Base-by-base conservation (phyloP, 2,113 vertebrate species). In the Dromiciops gliroides region DNA sequence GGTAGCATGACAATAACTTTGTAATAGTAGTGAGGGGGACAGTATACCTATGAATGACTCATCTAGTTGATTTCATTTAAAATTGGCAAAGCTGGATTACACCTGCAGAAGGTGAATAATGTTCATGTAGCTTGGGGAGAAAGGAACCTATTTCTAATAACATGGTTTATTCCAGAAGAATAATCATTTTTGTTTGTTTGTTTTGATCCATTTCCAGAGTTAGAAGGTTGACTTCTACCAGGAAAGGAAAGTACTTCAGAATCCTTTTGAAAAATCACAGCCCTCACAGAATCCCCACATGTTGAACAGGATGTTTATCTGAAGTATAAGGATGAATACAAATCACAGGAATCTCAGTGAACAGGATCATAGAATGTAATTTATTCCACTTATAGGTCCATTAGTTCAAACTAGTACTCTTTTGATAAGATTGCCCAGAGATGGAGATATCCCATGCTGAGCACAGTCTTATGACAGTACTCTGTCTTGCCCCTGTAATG, bases 191-290 rank as follows among this genome's bases (percentile, higher is more conserved):
- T 75, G 60, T 83, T 97, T 97, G 44, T 93, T 96, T 94, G n/a
- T 95, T 96, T 92, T 95, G 83, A 97, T 97, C 97, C 91, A 93
- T 67, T 96, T 95, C 50, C 95, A 97, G 97, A 98, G 91, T 94
- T 95, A 95, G 89, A 98, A 97, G 90, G 51, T 88, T 95, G 89
- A 94, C 95, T 94, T 60, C 7, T 93, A 83, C 97, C 95, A 94
- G 95, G 93, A 97, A 95, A 98, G 88, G 93, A 97, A 92, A 92
- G 93, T 95, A 89, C 96, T 96, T 51, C 47, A 96, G 95, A 89
- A 94, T 3, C 25, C 93, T 94, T 22, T 0, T 23, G 95, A 92
- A 92, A 97, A 98, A 96, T 94, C 94, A 83, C 91, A 94, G 22
- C 50, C 93, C 53, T 88, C 31, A 93, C 93, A 98, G 90, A 97